A percentile compares a stretch with the other conserved stretches of the same genome.
These are phyloP conservation scores for Muricea muricata DNA, from an alignment of 92 coral and sea anemone species.

Conservation along the genomic window DNA sequence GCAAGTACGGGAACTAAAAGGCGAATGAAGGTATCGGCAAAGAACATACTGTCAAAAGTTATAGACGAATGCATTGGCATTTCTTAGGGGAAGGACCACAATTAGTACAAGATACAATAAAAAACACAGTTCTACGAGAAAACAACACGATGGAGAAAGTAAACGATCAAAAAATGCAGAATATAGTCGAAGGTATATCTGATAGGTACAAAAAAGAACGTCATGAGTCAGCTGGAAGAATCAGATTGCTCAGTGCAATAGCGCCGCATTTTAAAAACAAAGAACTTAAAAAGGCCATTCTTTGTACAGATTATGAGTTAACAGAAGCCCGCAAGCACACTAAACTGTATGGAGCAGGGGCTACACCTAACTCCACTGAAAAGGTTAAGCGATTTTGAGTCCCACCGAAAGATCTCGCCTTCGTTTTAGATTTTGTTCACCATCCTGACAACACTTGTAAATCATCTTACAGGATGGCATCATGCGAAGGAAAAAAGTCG, in stretches of 20 bases:
- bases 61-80: constrained; percentile 12
- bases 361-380: constrained; percentile 25
- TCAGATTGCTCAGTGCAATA: constrained; percentile 49
- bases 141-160: background rate
- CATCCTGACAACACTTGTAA: constrained; percentile 50
- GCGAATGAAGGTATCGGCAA: constrained; percentile 31
- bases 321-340: constrained; percentile 57
- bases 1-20: constrained; percentile 41
- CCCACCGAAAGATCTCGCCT: constrained; percentile 48
- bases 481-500: constrained; percentile 42
- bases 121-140: background rate
- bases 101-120: constrained; percentile 11
- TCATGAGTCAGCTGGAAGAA: constrained; percentile 18
- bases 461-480: constrained; percentile 45
- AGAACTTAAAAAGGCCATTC: constrained; percentile 42
- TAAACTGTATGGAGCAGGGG: constrained; percentile 42
- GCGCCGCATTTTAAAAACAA: constrained; percentile 58
- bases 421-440: constrained; percentile 35
- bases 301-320: constrained; percentile 42
- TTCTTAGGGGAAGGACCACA: constrained; percentile 28
- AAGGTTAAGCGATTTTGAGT: constrained; percentile 43
- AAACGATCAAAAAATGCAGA: background rate
- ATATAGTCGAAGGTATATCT: constrained; percentile 15
- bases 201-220: constrained; percentile 32
- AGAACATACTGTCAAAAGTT: background rate